Conservation (phyloP, 2,113 vertebrate species). For the Myocastor coypus region DNA sequence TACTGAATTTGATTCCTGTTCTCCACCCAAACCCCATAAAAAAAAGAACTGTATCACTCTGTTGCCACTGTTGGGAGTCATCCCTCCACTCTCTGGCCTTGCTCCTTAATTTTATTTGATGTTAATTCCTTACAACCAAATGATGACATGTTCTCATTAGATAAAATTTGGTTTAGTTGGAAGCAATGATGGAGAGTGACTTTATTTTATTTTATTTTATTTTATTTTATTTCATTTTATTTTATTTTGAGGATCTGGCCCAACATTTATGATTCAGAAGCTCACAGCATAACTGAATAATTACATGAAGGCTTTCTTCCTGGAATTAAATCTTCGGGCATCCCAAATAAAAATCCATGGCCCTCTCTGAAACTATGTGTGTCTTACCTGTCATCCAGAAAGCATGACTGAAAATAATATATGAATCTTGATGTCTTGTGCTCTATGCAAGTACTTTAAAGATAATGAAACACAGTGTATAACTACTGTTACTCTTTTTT, state of each 20-base stretch:
- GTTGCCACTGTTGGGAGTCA: neutral
- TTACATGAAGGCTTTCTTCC: neutral
- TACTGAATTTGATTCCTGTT: too few relatives aligned
- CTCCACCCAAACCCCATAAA: too few relatives aligned
- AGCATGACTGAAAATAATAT: neutral
- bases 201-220: neutral
- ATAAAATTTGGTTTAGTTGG: neutral
- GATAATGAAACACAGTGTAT: neutral
- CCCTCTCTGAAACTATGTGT: neutral
- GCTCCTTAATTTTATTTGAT: neutral
- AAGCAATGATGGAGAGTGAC: neutral
- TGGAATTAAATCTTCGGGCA: neutral
- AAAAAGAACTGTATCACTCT: neutral
- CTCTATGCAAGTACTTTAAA: neutral
- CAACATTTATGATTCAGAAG: neutral
- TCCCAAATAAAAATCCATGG: neutral
- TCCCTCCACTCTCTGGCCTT: neutral
- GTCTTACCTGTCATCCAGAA: neutral
- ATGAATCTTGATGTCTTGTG: neutral
- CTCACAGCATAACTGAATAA: neutral
- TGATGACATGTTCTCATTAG: neutral
- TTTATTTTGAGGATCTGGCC: neutral
- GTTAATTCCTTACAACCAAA: slow-evolving; percentile 14
- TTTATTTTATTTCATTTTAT: neutral
- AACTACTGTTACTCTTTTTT: neutral